A percentile compares a stretch with the other conserved stretches of the same genome.
Evolutionary conservation across 2,888 invertebrate species (phyloP).

Genomic region (Trachelus stipa): DNA sequence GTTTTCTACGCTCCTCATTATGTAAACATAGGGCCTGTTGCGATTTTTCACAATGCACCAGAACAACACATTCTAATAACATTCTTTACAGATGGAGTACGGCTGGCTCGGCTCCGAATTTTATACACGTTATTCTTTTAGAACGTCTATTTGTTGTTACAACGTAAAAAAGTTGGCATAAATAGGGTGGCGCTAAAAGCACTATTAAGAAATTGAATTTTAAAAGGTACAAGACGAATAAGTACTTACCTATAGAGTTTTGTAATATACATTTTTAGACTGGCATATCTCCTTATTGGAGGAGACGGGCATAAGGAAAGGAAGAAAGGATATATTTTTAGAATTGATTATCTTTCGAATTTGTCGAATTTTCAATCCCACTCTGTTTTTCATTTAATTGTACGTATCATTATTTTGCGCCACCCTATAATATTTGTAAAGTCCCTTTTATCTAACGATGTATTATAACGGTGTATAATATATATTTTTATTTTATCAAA

Average conservation of each 20-base stretch:
- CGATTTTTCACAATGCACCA: slow-evolving; percentile 14
- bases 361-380: neutral
- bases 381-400: neutral
- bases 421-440: neutral
- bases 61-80: slow-evolving; percentile 46
- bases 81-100: slow-evolving; percentile 39
- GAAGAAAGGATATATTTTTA: neutral
- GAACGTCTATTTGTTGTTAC: slow-evolving; percentile 30
- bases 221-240: neutral
- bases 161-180: slow-evolving; percentile 7
- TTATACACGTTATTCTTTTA: slow-evolving; percentile 25
- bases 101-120: slow-evolving; percentile 40
- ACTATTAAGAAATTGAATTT: neutral
- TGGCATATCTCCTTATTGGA: too few species aligned
- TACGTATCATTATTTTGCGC: neutral
- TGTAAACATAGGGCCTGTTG: neutral
- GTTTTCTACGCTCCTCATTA: neutral
- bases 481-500: neutral
- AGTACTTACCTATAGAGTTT: neutral
- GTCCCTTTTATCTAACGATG: neutral
- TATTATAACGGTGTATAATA: neutral
- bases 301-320: too few species aligned
- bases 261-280: neutral
- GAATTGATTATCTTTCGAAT: neutral
- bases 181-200: neutral